A percentile compares a stretch with the other conserved stretches of the same genome.
Evolutionary conservation across 2,888 invertebrate genomes (phyloP).

Genomic region (Ethmia dodecea): DNA sequence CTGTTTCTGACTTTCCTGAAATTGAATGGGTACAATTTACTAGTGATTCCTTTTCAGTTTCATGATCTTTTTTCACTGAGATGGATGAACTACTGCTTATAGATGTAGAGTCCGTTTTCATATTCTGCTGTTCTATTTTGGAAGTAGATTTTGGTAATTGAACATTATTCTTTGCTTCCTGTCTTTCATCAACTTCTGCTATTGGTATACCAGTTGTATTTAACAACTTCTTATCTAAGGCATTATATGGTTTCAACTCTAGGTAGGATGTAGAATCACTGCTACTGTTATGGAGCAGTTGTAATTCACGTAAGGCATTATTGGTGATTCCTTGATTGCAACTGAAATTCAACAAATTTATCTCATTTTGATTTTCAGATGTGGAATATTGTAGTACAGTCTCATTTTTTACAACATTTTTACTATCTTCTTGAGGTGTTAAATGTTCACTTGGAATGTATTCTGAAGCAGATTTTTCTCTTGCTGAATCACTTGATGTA

Average conservation of each 20-base stretch:
- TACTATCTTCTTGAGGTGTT: constrained; percentile 20
- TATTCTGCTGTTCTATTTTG: not conserved
- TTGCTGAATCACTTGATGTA: constrained; percentile 62
- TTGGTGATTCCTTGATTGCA: not conserved
- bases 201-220: constrained; percentile 49
- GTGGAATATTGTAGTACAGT: not conserved
- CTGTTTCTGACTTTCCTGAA: constrained; percentile 43
- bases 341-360: not conserved
- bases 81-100: constrained; percentile 33
- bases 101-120: constrained; percentile 11
- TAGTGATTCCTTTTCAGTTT: constrained; percentile 22
- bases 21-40: too few species aligned
- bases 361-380: not conserved
- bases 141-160: not conserved
- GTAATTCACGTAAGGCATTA: constrained; percentile 20
- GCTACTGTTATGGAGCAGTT: constrained; percentile 42
- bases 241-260: constrained; percentile 56
- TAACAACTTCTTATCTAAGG: constrained; percentile 44
- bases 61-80: constrained; percentile 24
- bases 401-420: constrained; percentile 24
- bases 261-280: constrained; percentile 66
- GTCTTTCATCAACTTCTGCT: constrained; percentile 24
- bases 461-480: constrained; percentile 62
- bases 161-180: constrained; percentile 21
- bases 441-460: constrained; percentile 62